Percentiles rank a stretch among this genome's conserved stretches.
phyloP scores from a whole-genome alignment of 2,113 vertebrate species.

The Haemorhous mexicanus region DNA sequence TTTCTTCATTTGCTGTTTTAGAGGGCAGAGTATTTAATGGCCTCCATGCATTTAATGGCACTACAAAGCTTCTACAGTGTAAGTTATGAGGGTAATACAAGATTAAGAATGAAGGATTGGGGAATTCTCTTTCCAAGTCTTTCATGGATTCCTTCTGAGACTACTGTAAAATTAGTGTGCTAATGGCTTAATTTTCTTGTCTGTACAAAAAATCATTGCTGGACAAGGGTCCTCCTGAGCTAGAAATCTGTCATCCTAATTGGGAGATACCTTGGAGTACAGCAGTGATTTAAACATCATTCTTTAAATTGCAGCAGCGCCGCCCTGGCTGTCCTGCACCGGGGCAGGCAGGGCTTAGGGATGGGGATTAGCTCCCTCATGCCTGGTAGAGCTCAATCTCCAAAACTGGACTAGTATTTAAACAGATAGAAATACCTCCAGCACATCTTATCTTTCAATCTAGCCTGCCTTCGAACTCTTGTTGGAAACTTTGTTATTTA shows the following conservation, averaged over 20 bases:
- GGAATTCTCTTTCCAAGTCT: not conserved
- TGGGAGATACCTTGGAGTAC: not conserved
- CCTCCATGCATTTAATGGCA: not conserved
- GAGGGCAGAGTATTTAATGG: not conserved
- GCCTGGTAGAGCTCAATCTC: constrained; percentile 7
- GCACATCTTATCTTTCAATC: constrained; percentile 38
- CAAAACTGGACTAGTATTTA: constrained; percentile 44
- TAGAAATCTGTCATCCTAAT: not conserved
- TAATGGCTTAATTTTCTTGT: not conserved
- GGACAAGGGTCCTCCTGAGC: not conserved
- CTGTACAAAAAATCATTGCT: not conserved
- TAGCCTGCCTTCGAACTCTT: not conserved
- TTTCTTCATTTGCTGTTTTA: not conserved
- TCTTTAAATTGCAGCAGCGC: not conserved
- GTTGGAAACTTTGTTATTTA: not conserved
- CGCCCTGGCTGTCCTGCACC: not conserved
- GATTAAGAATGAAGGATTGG: not conserved
- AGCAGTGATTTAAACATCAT: not conserved
- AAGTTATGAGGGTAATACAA: not conserved
- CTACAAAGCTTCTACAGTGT: not conserved
- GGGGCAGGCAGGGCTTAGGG: constrained; percentile 13
- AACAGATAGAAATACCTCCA: constrained; percentile 52
- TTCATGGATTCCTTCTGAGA: not conserved
- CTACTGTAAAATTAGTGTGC: not conserved
- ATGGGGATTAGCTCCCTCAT: constrained; percentile 8